Evolutionary conservation across 2,797 vertebrate species (phyloP).

Genomic region (Labeo calbasu): DNA sequence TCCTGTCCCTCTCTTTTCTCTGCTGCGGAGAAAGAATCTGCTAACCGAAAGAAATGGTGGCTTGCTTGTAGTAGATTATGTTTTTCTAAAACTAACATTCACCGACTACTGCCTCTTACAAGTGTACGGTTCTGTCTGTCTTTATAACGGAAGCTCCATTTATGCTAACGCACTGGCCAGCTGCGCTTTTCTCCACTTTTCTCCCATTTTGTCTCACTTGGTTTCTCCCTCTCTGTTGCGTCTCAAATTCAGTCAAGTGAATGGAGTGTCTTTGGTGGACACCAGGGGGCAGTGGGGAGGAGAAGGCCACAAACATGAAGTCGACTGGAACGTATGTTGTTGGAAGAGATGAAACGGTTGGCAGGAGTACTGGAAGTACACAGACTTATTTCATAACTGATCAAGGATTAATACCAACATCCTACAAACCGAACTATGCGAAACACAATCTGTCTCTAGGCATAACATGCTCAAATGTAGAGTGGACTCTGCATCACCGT

Average conservation of each 20-base stretch:
- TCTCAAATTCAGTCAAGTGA: slow-evolving; percentile 68
- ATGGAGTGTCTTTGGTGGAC: slow-evolving; percentile 70
- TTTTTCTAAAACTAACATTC: slow-evolving; percentile 53
- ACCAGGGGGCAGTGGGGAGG: slow-evolving; percentile 68
- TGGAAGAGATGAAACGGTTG: slow-evolving; percentile 79
- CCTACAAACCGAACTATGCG: slow-evolving; percentile 71
- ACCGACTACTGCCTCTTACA: slow-evolving; percentile 38
- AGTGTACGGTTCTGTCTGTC: slow-evolving; percentile 35
- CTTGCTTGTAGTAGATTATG: slow-evolving; percentile 52
- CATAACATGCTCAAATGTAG: slow-evolving; percentile 75
- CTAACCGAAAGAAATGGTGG: slow-evolving; percentile 56
- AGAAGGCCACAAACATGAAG: slow-evolving; percentile 77
- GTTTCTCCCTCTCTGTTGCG: slow-evolving; percentile 45
- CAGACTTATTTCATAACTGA: slow-evolving; percentile 68
- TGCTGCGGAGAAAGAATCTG: slow-evolving; percentile 60
- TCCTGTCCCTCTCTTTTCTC: slow-evolving; percentile 54
- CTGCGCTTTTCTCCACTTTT: slow-evolving; percentile 18
- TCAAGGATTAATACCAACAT: slow-evolving; percentile 69
- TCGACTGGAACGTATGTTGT: slow-evolving; percentile 62
- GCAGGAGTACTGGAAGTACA: slow-evolving; percentile 75
- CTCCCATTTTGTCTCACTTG: slow-evolving; percentile 30
- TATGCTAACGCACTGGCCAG: slow-evolving; percentile 42
- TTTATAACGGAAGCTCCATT: slow-evolving; percentile 54
- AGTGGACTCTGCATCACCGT: slow-evolving; percentile 67
- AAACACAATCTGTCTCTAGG: slow-evolving; percentile 72